Base-by-base conservation (phyloP, 2,113 vertebrate genomes). In the Actenoides lindsayi region DNA sequence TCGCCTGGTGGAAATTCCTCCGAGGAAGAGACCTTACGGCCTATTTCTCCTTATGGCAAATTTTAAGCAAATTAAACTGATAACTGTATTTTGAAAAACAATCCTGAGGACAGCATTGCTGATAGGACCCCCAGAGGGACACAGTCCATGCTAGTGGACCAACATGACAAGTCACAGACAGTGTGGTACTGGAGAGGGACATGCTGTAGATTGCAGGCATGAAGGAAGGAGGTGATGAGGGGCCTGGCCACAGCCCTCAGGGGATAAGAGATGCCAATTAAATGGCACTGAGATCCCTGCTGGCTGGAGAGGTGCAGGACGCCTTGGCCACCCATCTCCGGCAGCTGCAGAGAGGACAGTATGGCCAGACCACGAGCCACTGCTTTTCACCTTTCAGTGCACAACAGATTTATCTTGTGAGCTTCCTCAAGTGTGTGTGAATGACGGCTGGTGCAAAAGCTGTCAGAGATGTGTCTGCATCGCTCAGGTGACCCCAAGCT, bases 31-130 rank as follows among this genome's bases (percentile, higher is more conserved):
- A 68, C 77, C 80, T 77, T 57, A n/a, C 67, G 87, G 82, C 39
- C 85, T 84, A 33, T 83, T 95, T 90, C 62, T 90, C 81, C 57
- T 84, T 8, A 79, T 42, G 88, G 62, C 83, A 89, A 44, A 79
- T 79, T 91, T 95, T 95, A 76, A 96, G 91, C 89, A 94, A 87
- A 95, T 96, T 95, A 96, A 96, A 95, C 83, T 11, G 84, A 95
- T 94, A 96, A 95, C 53, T 14, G 0, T 28, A 37, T 54, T 13
- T 76, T 73, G 80, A 39, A 69, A 92, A 93, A 86, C 70, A 91
- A 39, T 70, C 19, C 81, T 64, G 48, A 79, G 94, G 89, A 89
- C 60, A 95, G 74, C 44, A 62, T 0, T 39, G 86, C 89, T 89
- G 89, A 74, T 0, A 62, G 93, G 67, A 82, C 44, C 44, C 89